Evolutionary conservation across 2,113 vertebrate genomes (phyloP).

Genomic region (Microcebus ravelobensis): DNA sequence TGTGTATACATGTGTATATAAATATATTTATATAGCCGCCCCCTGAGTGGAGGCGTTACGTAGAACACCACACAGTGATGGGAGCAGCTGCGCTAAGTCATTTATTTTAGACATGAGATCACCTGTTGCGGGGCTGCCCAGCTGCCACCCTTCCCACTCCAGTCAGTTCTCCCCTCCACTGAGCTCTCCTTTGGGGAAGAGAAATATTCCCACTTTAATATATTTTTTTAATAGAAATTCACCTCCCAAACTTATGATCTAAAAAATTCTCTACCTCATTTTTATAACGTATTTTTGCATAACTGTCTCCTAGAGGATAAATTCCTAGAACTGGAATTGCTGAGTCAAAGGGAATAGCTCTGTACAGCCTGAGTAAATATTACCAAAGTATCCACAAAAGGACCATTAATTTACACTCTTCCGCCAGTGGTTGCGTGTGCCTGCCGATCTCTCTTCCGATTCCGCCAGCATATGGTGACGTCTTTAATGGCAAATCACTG

Average conservation of each 20-base stretch:
- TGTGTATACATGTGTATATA: background rate
- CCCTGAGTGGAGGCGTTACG: background rate
- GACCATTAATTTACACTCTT: background rate
- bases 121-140: background rate
- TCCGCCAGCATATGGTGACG: no score
- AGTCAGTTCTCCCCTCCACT: background rate
- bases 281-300: background rate
- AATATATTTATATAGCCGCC: no score
- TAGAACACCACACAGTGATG: background rate
- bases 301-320: background rate
- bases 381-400: no score
- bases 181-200: background rate
- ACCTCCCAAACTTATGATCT: background rate
- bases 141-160: no score
- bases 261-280: background rate
- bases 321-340: background rate
- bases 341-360: background rate
- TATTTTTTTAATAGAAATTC: background rate
- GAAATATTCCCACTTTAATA: background rate
- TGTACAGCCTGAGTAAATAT: background rate
- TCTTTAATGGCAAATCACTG: background rate
- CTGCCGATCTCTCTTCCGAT: no score
- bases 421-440: no score
- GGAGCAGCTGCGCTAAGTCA: rapidly evolving
- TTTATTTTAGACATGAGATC: background rate